Base-by-base conservation (phyloP, 2,888 invertebrate species). In the Metacarcinus magister region DNA sequence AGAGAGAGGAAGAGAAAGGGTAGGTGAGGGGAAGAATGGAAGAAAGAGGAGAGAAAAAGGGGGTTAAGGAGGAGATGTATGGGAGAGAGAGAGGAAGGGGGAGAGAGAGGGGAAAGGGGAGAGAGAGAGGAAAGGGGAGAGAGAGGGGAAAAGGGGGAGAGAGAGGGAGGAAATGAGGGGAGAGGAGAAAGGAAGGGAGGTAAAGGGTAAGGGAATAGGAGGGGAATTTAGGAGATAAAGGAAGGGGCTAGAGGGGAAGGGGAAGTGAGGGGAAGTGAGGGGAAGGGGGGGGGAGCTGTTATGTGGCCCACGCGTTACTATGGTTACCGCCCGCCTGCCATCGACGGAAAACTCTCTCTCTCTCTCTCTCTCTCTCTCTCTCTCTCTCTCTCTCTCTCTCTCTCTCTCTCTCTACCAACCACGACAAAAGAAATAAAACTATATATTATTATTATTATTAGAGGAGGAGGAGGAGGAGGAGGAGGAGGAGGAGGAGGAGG, bases 381-480 rank as follows among this genome's bases (percentile, higher is more conserved):
- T 44, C 44, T 89, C 89, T 89, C 44, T 89, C 89, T 89, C 89
- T 89, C 89, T 89, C 89, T 89, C 89, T 89, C 89, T 89, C 89
- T 89, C 89, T 89, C 89, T 89, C 89, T 89, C 89, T 89, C 89
- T 89, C 89, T 89, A 54, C 8, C 54, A 54, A 54, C 3, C 54
- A 54, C 16, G 5, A 54, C 54, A 54, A 46, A 46, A 46, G 46
- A 46, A 46, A 7, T 4, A 46, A 46, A 46, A 46, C 10, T 7
- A 46, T 46, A 46, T 46, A 46, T 7, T 46, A 46, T 7, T 46
- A 46, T 7, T 46, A 46, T 7, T 46, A 46, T 7, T 46, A 46
- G 54, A 54, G 8, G 10, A 10, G 16, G 54, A 54, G 8, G 10
- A 10, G 16, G 54, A 54, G 8, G 10, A 10, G 16, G 54, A 54